phyloP scores from a whole-genome alignment of 1,140 invertebrate species.

The Habropoda laboriosa region DNA sequence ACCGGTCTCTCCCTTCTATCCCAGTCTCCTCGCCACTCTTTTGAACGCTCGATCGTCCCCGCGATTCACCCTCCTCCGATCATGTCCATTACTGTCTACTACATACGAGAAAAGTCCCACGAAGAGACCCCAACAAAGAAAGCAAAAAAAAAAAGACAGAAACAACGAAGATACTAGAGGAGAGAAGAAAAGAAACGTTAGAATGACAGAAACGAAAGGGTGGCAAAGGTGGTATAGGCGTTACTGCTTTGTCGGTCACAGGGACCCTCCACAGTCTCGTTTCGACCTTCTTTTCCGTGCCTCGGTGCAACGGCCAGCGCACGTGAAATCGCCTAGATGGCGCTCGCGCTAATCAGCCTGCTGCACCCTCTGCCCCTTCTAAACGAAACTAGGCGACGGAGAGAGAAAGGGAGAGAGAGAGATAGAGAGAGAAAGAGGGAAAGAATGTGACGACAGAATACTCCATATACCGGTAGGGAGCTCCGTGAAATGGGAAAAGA shows the following conservation, averaged over 20 bases:
- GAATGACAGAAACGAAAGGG: neutral
- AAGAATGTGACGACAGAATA: slow-evolving; percentile 52
- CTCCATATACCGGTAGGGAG: neutral
- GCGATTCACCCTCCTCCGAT: neutral
- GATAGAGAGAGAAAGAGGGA: slow-evolving; percentile 39
- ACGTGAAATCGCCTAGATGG: slow-evolving; percentile 42
- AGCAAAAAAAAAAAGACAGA: neutral
- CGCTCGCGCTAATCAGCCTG: slow-evolving; percentile 41
- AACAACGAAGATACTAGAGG: neutral
- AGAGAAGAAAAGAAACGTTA: neutral
- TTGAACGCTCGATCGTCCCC: slow-evolving; percentile 4
- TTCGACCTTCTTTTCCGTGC: slow-evolving; percentile 51
- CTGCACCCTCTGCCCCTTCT: neutral
- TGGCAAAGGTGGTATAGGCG: neutral
- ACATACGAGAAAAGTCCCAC: neutral
- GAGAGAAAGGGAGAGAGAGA: slow-evolving; percentile 52
- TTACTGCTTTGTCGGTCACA: slow-evolving; percentile 37
- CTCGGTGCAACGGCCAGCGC: slow-evolving; percentile 50
- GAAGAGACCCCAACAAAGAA: neutral
- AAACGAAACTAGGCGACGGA: slow-evolving; percentile 16
- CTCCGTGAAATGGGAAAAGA: too few relatives aligned
- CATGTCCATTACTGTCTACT: too few relatives aligned
- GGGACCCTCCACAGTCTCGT: slow-evolving; percentile 41
- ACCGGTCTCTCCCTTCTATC: slow-evolving; percentile 1
- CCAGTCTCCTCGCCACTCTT: neutral